Base-by-base conservation (phyloP, 2,888 invertebrate genomes). In the Anoplius nigerrimus region DNA sequence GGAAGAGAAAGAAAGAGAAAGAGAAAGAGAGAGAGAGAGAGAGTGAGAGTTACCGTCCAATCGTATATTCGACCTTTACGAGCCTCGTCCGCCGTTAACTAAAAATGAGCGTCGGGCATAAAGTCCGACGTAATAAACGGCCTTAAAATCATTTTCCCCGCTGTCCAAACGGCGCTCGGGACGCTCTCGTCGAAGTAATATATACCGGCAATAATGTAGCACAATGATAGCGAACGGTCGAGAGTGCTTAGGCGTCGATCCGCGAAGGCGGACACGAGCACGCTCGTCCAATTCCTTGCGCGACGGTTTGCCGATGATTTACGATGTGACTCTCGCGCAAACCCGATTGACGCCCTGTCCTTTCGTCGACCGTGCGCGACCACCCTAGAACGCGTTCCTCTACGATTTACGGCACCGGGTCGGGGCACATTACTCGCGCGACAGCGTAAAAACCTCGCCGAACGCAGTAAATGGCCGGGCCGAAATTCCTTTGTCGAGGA, bases 71-170 rank as follows among this genome's bases (percentile, higher is more conserved):
- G 63, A 34, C 22, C 61, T 58, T 16, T 61, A 56, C 57, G 57
- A 56, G 59, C 18, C 2, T 45, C 66, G 67, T 66, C 24, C 69
- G 24, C 65, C 63, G 68, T 70, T 67, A 62, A 53, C 71, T 52
- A 62, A 65, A 69, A 70, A 64, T 64, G 27, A 58, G 51, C 43
- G 63, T 21, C 46, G 60, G 62, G 68, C 65, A 75, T 76, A 78
- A 75, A 27, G 27, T 22, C 5, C 5, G n/a, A 13, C 70, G 48
- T 72, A 76, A 76, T 78, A 68, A 69, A 66, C 62, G 64, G 34
- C 46, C 70, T 72, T 72, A 67, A 76, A 76, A 69, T 72, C 67
- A 72, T 74, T 74, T 69, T 54, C 62, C 66, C 8, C 34, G 34
- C 34, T 8, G 48, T 18, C 16, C 48, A 16, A 48, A 13, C 48